These are phyloP conservation scores for Megathymus violae DNA, from an alignment of 1,140 invertebrate genomes.

Conservation along the genomic window DNA sequence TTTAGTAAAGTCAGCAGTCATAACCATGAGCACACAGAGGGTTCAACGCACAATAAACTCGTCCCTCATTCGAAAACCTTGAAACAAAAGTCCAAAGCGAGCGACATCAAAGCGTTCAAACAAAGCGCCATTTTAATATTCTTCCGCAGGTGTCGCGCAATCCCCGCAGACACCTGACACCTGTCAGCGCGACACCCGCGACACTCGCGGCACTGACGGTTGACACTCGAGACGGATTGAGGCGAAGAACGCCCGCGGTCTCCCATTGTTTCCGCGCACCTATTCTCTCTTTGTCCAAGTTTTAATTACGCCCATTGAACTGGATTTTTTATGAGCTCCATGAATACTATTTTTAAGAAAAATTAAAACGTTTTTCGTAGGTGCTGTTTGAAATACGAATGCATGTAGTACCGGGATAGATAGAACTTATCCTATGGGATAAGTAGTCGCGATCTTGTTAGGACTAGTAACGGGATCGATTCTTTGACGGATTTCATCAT, in stretches of 20 bases:
- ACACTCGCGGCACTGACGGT: conserved; percentile 39
- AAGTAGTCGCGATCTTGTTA: too few relatives aligned
- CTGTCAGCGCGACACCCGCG: conserved; percentile 35
- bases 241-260: conserved; percentile 55
- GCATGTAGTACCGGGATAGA: neutral
- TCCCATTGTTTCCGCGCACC: conserved; percentile 57
- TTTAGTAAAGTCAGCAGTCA: too few relatives aligned
- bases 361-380: conserved; percentile 6
- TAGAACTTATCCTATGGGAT: too few relatives aligned
- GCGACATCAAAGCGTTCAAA: conserved; percentile 31
- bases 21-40: neutral
- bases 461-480: too few relatives aligned
- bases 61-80: conserved; percentile 11
- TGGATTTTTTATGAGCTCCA: conserved; percentile 26
- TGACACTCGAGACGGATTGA: conserved; percentile 64
- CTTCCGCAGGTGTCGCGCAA: conserved; percentile 50
- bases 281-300: conserved; percentile 55
- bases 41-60: conserved; percentile 15
- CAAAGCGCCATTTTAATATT: conserved; percentile 44
- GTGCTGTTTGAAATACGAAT: neutral
- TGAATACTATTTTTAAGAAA: conserved; percentile 23
- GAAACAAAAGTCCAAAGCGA: conserved; percentile 16
- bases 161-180: conserved; percentile 50
- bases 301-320: conserved; percentile 52
- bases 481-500: too few relatives aligned